Conservation (phyloP, 2,888 invertebrate species). For the Iselma pallidipennis region DNA sequence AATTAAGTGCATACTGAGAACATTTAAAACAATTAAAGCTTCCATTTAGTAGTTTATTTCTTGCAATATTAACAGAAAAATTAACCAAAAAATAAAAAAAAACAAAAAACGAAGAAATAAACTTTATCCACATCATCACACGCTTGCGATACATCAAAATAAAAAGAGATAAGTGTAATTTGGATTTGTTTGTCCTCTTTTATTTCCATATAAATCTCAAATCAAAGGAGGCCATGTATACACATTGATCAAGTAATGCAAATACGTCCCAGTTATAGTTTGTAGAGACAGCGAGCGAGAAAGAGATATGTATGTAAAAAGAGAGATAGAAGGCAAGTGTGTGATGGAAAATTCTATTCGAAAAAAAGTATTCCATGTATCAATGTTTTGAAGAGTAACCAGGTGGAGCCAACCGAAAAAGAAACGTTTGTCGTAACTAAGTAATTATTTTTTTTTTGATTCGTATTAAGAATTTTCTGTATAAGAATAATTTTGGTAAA, state of each 20-base stretch:
- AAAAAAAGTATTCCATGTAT: not conserved
- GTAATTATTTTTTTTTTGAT: too few species aligned
- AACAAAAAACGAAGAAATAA: conserved; percentile 34
- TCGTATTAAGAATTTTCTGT: too few species aligned
- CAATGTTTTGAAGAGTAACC: conserved; percentile 8
- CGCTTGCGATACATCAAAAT: conserved; percentile 40
- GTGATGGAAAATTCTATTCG: conserved; percentile 35
- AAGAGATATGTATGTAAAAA: conserved; percentile 7
- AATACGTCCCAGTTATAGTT: too few species aligned
- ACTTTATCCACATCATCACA: conserved; percentile 47
- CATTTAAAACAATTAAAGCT: conserved; percentile 50
- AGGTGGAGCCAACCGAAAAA: conserved; percentile 17
- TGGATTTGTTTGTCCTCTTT: conserved; percentile 2
- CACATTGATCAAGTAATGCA: too few species aligned
- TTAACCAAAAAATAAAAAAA: conserved; percentile 30
- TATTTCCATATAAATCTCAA: conserved; percentile 8
- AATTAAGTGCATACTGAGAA: conserved; percentile 50
- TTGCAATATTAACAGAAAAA: conserved; percentile 35
- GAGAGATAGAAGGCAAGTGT: conserved; percentile 37
- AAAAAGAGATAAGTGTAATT: conserved; percentile 12
- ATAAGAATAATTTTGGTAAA: not conserved
- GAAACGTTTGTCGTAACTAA: too few species aligned
- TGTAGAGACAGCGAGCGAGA: too few species aligned
- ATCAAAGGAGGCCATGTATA: conserved; percentile 16
- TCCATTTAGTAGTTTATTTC: conserved; percentile 38